Conservation (phyloP, 1,140 invertebrate genomes). For the Ceratosolen solmsi region DNA sequence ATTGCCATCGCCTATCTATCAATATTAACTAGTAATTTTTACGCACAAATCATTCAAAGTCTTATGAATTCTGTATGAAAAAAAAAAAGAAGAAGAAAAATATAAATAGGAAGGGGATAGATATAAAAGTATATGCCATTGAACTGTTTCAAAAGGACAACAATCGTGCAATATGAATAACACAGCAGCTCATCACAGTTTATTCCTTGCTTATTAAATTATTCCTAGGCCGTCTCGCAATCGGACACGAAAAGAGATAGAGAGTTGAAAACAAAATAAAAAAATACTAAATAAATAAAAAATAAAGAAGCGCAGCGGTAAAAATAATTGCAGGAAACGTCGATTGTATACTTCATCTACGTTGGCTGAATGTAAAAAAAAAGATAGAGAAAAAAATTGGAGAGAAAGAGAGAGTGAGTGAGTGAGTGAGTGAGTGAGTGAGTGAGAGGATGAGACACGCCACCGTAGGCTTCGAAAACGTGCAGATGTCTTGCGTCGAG, state of each 20-base stretch:
- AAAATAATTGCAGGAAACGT: slow-evolving; percentile 45
- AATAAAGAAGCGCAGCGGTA: not conserved
- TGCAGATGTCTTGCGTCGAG: not conserved
- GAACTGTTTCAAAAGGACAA: not conserved
- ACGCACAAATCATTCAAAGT: not conserved
- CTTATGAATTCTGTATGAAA: not conserved
- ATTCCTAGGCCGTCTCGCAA: not conserved
- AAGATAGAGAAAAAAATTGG: not conserved
- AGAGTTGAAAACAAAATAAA: not conserved
- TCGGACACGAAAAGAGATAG: not conserved
- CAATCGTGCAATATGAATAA: slow-evolving; percentile 5
- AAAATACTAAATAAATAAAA: not conserved
- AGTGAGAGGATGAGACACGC: not conserved
- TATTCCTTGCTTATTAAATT: slow-evolving; percentile 3
- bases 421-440: not conserved
- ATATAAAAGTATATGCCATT: not conserved
- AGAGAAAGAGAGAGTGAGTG: not conserved
- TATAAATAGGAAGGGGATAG: not conserved
- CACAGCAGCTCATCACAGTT: not conserved
- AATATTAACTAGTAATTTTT: not conserved
- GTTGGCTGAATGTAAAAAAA: slow-evolving; percentile 14
- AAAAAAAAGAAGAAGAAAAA: not conserved
- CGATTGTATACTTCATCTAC: slow-evolving; percentile 2
- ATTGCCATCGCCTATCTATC: not conserved
- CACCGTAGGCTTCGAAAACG: not conserved